Percentiles rank a stretch among this genome's conserved stretches.
These are phyloP conservation scores for Eristalinus sepulchralis DNA, from an alignment of 2,888 invertebrate species.

Conservation along the genomic window DNA sequence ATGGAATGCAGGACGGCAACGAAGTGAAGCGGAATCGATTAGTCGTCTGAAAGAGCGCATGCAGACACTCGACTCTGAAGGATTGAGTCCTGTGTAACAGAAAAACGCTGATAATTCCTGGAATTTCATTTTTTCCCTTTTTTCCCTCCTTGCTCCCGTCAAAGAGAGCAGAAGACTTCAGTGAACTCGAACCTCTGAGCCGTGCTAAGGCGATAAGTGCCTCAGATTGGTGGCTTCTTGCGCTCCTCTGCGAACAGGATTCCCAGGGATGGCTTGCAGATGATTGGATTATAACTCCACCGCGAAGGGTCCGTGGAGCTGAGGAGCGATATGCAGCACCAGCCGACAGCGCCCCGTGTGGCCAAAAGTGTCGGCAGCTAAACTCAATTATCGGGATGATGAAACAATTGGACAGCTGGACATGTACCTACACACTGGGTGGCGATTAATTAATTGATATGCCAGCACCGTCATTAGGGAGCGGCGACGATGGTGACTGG, in stretches of 20 bases:
- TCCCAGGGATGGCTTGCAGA: constrained; percentile 53
- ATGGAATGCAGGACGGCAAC: constrained; percentile 3
- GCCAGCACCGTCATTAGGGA: background rate
- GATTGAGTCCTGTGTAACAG: constrained; percentile 15
- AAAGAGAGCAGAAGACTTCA: background rate
- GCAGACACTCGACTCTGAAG: background rate
- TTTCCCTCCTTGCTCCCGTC: constrained; percentile 1
- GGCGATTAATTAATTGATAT: constrained; percentile 55
- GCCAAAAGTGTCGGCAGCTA: background rate
- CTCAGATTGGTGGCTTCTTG: constrained; percentile 19
- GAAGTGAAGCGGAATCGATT: constrained; percentile 62
- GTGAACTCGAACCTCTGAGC: constrained; percentile 54
- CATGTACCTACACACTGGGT: background rate
- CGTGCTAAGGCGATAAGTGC: constrained; percentile 66
- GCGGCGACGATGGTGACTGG: background rate
- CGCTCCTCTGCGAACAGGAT: constrained; percentile 9
- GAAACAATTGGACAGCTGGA: constrained; percentile 21
- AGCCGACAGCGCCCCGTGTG: background rate
- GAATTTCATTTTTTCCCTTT: constrained; percentile 45
- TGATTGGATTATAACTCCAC: constrained; percentile 64
- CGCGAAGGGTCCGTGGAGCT: background rate
- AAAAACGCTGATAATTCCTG: constrained; percentile 48
- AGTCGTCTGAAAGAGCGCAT: background rate
- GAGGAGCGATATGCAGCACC: background rate
- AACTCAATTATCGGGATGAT: constrained; percentile 21